Evolutionary conservation across 2,113 vertebrate genomes (phyloP), one percentile per base, ranked within the genome.

Genomic region (Sander vitreus): DNA sequence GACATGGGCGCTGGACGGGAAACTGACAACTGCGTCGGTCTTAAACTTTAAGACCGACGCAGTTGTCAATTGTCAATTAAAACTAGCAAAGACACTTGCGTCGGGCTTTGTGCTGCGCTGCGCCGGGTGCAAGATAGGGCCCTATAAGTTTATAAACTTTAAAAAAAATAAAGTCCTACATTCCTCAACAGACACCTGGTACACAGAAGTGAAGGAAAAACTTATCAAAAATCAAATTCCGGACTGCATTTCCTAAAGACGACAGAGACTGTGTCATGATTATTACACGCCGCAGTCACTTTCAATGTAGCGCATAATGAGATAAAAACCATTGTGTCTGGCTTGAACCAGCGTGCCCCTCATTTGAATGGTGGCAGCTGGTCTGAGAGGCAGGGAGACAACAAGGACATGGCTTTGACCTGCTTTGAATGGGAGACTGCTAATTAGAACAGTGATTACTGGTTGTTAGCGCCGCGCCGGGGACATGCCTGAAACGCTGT

Each of bases 401-500:
- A 89, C 81, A 83, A 88, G 80, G 81, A 89, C 72, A 3, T 6
- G 36, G 69, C 78, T 86, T 77, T 88, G 83, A 90, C 90, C 90
- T 85, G 84, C 77, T 87, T 90, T 89, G 54, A 93, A 91, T 82
- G 79, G 79, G 75, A 90, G 82, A 76, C 72, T 47, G 65, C 67
- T 85, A 88, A 91, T 89, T 90, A 84, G 74, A 82, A 64, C 19
- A 47, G 74, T 90, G 83, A 90, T 92, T 88, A 89, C 83, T 79
- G 89, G 88, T 81, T 85, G 84, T 77, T 81, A 76, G 75, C 43
- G 50, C 78, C 51, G 36, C 80, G 62, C 67, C 18, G 53, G 81
- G 74, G 64, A 85, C 80, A 75, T 14, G 68, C 69, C 64, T 84
- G 59, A 86, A 90, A 80, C 79, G 55, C 81, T 78, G 80, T 51